phyloP scores from a whole-genome alignment of 2,113 vertebrate genomes.

The Oreocharis arfaki region DNA sequence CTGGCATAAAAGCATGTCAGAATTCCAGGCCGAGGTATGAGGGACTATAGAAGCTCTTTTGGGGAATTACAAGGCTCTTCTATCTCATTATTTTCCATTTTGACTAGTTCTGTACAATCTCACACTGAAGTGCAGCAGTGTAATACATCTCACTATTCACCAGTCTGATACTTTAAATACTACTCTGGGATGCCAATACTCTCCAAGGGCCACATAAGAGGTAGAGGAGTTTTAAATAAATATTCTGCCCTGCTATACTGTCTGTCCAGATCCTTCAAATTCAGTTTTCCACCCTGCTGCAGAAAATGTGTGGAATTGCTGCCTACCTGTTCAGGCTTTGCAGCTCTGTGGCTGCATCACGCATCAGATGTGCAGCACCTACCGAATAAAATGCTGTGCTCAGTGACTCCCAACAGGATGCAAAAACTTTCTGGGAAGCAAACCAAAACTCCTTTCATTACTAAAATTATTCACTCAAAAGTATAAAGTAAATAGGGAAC shows the following conservation, averaged over 20 bases:
- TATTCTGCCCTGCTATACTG: not conserved
- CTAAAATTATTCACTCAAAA: not conserved
- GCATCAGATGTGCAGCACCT: not conserved
- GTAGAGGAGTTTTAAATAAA: not conserved
- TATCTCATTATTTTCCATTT: not conserved
- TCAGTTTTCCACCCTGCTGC: not conserved
- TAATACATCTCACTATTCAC: not conserved
- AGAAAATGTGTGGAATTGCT: not conserved
- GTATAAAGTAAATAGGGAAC: not conserved
- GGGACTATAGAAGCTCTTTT: not conserved
- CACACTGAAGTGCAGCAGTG: not conserved
- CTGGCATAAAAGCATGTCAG: not conserved
- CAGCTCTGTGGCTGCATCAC: not conserved
- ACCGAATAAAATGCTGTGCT: not conserved
- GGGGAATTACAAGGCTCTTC: not conserved
- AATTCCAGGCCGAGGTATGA: not conserved
- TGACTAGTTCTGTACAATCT: not conserved
- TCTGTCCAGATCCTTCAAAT: not conserved
- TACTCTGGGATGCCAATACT: fast-evolving
- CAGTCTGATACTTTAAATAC: not conserved
- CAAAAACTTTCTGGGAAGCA: slow-evolving; percentile 13
- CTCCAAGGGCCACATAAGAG: not conserved
- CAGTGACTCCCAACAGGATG: not conserved
- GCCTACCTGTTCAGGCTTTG: not conserved
- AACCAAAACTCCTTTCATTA: not conserved